Percentiles rank a stretch among this genome's conserved stretches.
Conservation (phyloP, 1,140 invertebrate genomes). For the Oppia nitens region DNA sequence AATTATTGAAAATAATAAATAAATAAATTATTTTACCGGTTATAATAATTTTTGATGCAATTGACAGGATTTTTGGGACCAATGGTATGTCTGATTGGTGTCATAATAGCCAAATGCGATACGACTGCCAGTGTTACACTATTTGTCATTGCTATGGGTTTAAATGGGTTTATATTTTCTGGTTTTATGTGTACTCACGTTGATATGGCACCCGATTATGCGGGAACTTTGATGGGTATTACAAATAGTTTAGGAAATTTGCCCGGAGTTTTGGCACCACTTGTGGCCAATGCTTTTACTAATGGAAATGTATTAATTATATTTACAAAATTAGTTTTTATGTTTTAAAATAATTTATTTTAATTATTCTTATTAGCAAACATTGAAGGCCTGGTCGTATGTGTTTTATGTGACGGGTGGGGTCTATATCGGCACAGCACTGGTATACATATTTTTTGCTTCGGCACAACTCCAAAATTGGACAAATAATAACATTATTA, state of each 20-base stretch:
- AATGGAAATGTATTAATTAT: neutral
- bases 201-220: constrained; percentile 22
- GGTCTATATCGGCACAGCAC: constrained; percentile 52
- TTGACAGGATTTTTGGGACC: constrained; percentile 18
- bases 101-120: constrained; percentile 15
- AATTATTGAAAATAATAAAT: neutral
- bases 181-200: constrained; percentile 20
- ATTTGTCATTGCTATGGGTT: constrained; percentile 18
- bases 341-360: neutral
- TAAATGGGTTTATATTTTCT: constrained; percentile 18
- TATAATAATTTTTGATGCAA: too few relatives aligned
- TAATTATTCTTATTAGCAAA: constrained; percentile 42
- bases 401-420: constrained; percentile 62
- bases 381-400: constrained; percentile 55
- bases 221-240: constrained; percentile 35
- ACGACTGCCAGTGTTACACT: constrained; percentile 10
- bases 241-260: constrained; percentile 37
- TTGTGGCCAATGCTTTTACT: constrained; percentile 32
- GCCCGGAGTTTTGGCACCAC: constrained; percentile 25
- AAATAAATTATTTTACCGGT: too few relatives aligned
- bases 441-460: constrained; percentile 42
- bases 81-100: constrained; percentile 17
- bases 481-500: too few relatives aligned
- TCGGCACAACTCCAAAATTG: constrained; percentile 18
- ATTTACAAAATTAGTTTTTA: neutral